Evolutionary conservation across 2,113 vertebrate species (phyloP).

Genomic region (Sisor rabdophorus): DNA sequence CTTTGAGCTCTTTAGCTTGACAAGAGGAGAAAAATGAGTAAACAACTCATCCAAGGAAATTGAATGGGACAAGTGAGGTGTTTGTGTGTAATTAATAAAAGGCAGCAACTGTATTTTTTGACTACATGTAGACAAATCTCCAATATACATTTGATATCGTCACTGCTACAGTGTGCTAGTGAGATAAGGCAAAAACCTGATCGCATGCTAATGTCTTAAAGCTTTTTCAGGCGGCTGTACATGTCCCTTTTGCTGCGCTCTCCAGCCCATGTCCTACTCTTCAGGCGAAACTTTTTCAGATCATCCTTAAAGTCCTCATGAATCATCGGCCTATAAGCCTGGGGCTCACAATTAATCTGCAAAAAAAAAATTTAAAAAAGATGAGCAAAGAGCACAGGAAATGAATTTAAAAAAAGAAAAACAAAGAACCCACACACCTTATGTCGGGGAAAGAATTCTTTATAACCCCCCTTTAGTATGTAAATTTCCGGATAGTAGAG

Average conservation of each 20-base stretch:
- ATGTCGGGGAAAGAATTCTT: slow-evolving; percentile 82
- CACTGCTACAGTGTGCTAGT: slow-evolving; percentile 2
- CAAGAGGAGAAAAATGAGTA: no score
- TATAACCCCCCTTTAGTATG: slow-evolving; percentile 87
- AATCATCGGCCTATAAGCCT: slow-evolving; percentile 84
- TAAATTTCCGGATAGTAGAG: slow-evolving; percentile 92
- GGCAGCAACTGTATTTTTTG: slow-evolving; percentile 8
- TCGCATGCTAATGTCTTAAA: slow-evolving; percentile 60
- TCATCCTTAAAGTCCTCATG: slow-evolving; percentile 85
- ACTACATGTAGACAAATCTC: neutral
- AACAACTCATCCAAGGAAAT: neutral
- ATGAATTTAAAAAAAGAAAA: neutral
- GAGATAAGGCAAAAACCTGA: slow-evolving; percentile 22
- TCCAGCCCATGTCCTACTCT: slow-evolving; percentile 83
- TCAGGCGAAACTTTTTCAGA: slow-evolving; percentile 78
- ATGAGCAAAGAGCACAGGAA: no score
- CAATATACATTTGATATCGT: neutral
- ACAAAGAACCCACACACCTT: slow-evolving; percentile 64
- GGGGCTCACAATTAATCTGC: slow-evolving; percentile 82
- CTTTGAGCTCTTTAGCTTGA: slow-evolving; percentile 34
- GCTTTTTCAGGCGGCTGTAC: slow-evolving; percentile 92
- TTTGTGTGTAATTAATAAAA: neutral
- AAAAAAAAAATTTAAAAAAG: no score
- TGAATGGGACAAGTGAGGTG: neutral
- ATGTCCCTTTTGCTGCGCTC: slow-evolving; percentile 93